phyloP scores from a whole-genome alignment of 53 echinoderm and acorn worm genomes.

The Astropecten irregularis region DNA sequence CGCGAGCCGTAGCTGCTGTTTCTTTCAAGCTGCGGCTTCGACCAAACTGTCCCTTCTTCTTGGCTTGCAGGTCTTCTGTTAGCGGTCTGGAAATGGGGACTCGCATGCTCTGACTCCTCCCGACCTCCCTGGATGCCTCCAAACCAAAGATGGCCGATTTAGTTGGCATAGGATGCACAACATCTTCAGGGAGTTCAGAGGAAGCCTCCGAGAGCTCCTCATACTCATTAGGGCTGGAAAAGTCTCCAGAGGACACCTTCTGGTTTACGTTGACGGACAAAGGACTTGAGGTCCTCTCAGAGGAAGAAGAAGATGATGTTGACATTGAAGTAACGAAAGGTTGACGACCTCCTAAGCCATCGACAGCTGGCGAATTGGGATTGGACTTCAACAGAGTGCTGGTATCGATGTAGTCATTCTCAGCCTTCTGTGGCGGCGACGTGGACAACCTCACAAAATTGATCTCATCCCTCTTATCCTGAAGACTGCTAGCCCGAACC shows the following conservation, averaged over 20 bases:
- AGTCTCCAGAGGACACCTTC: slow-evolving; percentile 33
- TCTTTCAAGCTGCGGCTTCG: slow-evolving; percentile 65
- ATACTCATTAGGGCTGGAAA: slow-evolving; percentile 62
- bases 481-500: slow-evolving; percentile 13
- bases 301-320: slow-evolving; percentile 30
- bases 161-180: slow-evolving; percentile 50
- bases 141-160: neutral
- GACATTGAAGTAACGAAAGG: slow-evolving; percentile 37
- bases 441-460: slow-evolving; percentile 37
- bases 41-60: slow-evolving; percentile 24
- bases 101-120: slow-evolving; percentile 66
- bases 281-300: slow-evolving; percentile 44
- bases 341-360: neutral
- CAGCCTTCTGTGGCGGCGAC: slow-evolving; percentile 17
- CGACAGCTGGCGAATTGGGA: slow-evolving; percentile 30
- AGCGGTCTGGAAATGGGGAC: neutral
- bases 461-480: slow-evolving; percentile 32
- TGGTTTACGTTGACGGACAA: neutral
- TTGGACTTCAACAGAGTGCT: slow-evolving; percentile 29
- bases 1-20: slow-evolving; percentile 53
- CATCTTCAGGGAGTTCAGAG: slow-evolving; percentile 39
- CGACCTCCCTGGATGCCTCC: slow-evolving; percentile 23
- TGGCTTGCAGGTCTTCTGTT: slow-evolving; percentile 3
- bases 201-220: slow-evolving; percentile 78
- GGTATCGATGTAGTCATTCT: slow-evolving; percentile 53